Evolutionary conservation across 1,140 invertebrate genomes (phyloP).

Genomic region (Tetragnatha versicolor): DNA sequence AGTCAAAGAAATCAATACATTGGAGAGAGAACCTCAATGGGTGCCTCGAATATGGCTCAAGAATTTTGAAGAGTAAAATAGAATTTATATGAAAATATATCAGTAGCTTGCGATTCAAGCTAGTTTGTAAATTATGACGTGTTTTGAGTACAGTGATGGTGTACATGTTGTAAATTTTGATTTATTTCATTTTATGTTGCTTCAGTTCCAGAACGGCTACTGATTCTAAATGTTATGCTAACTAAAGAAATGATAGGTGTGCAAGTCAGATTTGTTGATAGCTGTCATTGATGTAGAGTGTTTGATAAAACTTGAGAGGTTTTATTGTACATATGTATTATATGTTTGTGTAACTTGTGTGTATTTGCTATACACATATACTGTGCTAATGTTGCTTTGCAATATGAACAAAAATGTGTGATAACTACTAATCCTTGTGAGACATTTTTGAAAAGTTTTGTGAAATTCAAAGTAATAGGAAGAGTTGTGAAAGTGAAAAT

Average conservation of each 20-base stretch:
- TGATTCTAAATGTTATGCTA: neutral
- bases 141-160: neutral
- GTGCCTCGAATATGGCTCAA: conserved; percentile 66
- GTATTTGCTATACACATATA: neutral
- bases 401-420: conserved; percentile 32
- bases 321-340: conserved; percentile 19
- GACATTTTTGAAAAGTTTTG: too few species aligned
- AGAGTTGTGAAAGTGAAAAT: too few species aligned
- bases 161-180: conserved; percentile 28
- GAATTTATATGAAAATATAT: conserved; percentile 6
- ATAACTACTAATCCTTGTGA: conserved; percentile 21
- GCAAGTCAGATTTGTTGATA: neutral
- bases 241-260: neutral
- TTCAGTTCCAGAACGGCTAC: neutral
- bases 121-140: neutral
- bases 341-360: conserved; percentile 4
- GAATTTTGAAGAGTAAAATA: neutral
- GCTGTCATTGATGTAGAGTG: neutral
- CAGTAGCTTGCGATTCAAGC: neutral
- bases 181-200: neutral
- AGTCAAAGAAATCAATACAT: conserved; percentile 65
- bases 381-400: conserved; percentile 12
- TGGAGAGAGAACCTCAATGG: conserved; percentile 69
- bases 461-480: too few species aligned
- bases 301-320: neutral